Evolutionary conservation across 2,888 invertebrate species (phyloP).

Genomic region (Drosophila tanythrix): DNA sequence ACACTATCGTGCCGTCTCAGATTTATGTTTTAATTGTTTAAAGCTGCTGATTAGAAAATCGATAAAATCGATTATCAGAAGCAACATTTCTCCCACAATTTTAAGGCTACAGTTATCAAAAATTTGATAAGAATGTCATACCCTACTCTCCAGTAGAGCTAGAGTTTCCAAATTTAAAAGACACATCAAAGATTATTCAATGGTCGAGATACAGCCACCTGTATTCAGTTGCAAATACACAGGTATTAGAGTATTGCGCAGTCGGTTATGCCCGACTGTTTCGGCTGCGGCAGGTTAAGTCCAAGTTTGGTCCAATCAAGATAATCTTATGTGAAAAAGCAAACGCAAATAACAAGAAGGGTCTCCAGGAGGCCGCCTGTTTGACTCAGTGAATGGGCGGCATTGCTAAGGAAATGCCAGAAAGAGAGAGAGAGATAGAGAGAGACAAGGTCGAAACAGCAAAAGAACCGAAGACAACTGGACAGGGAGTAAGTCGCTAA

Average conservation of each 20-base stretch:
- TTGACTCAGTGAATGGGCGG: slow-evolving; percentile 16
- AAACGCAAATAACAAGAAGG: slow-evolving; percentile 35
- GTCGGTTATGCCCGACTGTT: slow-evolving; percentile 1
- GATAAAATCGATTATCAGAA: not conserved
- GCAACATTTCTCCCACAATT: not conserved
- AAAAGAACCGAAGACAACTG: not conserved
- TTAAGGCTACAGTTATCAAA: not conserved
- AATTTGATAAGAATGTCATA: not conserved
- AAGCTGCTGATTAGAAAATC: too few relatives aligned
- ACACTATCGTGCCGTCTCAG: not conserved
- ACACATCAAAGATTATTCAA: not conserved
- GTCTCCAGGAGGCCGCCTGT: slow-evolving; percentile 9
- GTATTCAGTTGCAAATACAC: not conserved
- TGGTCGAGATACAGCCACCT: not conserved
- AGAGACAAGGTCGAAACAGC: not conserved
- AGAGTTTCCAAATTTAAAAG: not conserved
- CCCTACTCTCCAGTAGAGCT: not conserved
- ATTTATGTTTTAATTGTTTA: not conserved
- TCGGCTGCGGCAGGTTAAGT: slow-evolving; percentile 25
- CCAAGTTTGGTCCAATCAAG: slow-evolving; percentile 50
- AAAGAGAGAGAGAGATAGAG: not conserved
- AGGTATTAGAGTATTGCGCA: not conserved
- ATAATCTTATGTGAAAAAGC: slow-evolving; percentile 50
- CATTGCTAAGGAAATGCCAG: slow-evolving; percentile 32
- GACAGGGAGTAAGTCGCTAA: slow-evolving; percentile 3